Base-by-base conservation (phyloP, 2,113 vertebrate species). In the Austrofundulus limnaeus region DNA sequence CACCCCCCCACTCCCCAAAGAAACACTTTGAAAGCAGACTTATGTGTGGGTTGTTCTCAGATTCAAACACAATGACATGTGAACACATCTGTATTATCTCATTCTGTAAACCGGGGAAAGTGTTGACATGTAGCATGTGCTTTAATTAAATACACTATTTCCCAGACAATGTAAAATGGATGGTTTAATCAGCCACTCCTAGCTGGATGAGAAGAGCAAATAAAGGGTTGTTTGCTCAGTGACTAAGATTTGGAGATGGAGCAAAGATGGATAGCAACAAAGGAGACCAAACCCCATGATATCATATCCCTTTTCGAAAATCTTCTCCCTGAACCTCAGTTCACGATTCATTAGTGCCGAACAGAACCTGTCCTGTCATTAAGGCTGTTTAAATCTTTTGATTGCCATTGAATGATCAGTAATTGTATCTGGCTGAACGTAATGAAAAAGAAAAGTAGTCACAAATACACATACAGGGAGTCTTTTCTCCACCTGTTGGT, bases 201-300 rank as follows among this genome's bases (percentile, higher is more conserved):
- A 51, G 58, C 77, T 81, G 78, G 78, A 87, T 41, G 69, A 88
- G 70, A 64, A 85, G 77, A 81, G 75, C 82, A 87, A 90, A 87
- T 77, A 83, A 75, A 81, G 42, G 49, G 66, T 75, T 92, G 89
- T 91, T 92, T 90, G 82, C 77, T 88, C 79, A 91, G 79, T 90
- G 89, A 91, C 73, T 90, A 89, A 89, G 77, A 87, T 79, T 64
- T 83, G 73, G 79, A 82, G 78, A 87, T 80, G 79, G 68, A 85
- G 79, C 66, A 80, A 81, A 87, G 87, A 87, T 72, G 70, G 70
- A 83, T 75, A 31, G 66, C 59, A 72, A 63, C 60, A 25, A 71
- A 66, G 48, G 66, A 85, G 81, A 83, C 87, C 83, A 75, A 89
- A 77, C 86, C 87, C 84, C 82, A 80, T 92, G 87, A 92, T 87